These are phyloP conservation scores for Drosophila chauvacae DNA, from an alignment of 1,140 invertebrate species.

Conservation along the genomic window DNA sequence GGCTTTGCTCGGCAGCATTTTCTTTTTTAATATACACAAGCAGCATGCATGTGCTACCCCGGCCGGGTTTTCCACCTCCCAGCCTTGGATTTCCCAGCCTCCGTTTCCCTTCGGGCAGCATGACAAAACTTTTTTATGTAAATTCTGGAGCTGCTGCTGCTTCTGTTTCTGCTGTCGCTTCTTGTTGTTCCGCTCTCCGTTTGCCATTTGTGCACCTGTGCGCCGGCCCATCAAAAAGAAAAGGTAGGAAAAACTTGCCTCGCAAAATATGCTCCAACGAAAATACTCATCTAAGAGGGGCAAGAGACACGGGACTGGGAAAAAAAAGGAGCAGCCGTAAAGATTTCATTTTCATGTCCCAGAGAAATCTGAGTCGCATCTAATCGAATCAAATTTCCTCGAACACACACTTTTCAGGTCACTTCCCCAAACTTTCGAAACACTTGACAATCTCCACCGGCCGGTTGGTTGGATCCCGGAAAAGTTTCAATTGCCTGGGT, in stretches of 20 bases:
- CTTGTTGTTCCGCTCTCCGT: constrained; percentile 52
- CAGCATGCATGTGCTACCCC: constrained; percentile 9
- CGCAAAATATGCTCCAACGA: constrained; percentile 31
- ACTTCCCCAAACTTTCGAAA: constrained; percentile 40
- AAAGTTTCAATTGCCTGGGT: constrained; percentile 48
- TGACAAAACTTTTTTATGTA: constrained; percentile 80
- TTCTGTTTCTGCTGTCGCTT: constrained; percentile 43
- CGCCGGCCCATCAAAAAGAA: constrained; percentile 6
- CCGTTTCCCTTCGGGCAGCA: constrained; percentile 18
- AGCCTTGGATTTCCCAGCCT: not conserved
- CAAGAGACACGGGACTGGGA: too few species aligned
- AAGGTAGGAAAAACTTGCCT: constrained; percentile 24
- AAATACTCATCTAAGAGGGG: constrained; percentile 6
- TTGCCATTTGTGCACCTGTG: constrained; percentile 69
- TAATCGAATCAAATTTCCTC: constrained; percentile 52
- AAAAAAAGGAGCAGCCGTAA: constrained; percentile 15
- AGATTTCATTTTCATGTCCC: constrained; percentile 34
- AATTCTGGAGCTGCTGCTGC: constrained; percentile 54
- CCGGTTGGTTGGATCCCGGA: not conserved
- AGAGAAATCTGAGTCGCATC: constrained; percentile 22
- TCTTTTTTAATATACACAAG: constrained; percentile 46
- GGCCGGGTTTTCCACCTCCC: constrained; percentile 4
- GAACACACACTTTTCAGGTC: constrained; percentile 49
- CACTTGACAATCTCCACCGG: constrained; percentile 34
- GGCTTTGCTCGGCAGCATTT: not conserved